Evolutionary conservation across 2,888 invertebrate genomes (phyloP).

Genomic region (Drosophila parthenogenetica): DNA sequence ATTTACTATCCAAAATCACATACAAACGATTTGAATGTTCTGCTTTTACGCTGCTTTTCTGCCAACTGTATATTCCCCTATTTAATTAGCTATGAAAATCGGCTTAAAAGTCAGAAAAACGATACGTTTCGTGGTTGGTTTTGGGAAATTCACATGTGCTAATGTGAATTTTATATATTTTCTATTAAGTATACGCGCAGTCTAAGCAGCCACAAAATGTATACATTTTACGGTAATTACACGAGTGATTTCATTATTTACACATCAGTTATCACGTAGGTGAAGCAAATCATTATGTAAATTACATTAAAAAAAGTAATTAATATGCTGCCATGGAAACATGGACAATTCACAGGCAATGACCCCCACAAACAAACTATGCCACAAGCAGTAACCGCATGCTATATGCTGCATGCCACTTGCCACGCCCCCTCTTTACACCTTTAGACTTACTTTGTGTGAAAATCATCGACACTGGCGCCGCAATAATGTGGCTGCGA

Average conservation of each 20-base stretch:
- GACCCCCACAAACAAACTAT: background rate
- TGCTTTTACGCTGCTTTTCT: no score
- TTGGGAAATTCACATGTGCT: background rate
- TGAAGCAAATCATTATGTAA: slow-evolving; percentile 67
- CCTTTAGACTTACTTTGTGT: slow-evolving; percentile 82
- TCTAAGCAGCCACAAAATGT: slow-evolving; percentile 16
- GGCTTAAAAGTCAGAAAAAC: background rate
- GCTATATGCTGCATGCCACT: slow-evolving; percentile 26
- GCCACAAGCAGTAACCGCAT: slow-evolving; percentile 40
- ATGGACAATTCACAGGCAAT: slow-evolving; percentile 10
- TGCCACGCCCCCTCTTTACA: background rate
- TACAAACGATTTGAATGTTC: no score
- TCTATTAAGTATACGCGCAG: slow-evolving; percentile 17
- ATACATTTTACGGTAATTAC: slow-evolving; percentile 56
- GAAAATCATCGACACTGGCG: slow-evolving; percentile 83
- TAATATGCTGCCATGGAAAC: slow-evolving; percentile 59
- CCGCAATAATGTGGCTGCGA: slow-evolving; percentile 84
- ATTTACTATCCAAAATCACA: no score
- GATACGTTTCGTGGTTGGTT: background rate
- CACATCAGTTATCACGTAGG: slow-evolving; percentile 44
- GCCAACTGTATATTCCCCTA: background rate
- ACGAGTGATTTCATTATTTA: slow-evolving; percentile 61
- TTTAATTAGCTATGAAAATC: background rate
- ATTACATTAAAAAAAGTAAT: slow-evolving; percentile 71
- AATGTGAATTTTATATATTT: background rate